A percentile compares a stretch with the other conserved stretches of the same genome.
Evolutionary conservation across 2,888 invertebrate genomes (phyloP).

Genomic region (Pheosia gnoma): DNA sequence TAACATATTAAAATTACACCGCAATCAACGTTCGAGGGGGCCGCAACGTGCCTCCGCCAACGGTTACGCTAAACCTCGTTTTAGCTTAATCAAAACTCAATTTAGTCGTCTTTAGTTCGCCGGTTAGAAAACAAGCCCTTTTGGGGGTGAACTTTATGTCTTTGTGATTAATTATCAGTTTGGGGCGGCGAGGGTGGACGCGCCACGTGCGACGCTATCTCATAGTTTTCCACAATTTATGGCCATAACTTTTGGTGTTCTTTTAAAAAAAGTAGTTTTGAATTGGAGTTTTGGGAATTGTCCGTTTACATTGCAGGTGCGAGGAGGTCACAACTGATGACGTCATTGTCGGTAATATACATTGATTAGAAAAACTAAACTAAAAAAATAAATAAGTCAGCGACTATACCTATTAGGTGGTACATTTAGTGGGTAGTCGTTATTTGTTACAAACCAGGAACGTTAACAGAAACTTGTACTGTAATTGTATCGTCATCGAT

Average conservation of each 20-base stretch:
- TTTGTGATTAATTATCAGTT: conserved; percentile 59
- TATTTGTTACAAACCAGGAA: too few species aligned
- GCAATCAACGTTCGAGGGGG: conserved; percentile 40
- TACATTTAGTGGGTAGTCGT: too few species aligned
- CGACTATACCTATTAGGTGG: too few species aligned
- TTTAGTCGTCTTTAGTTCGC: conserved; percentile 59
- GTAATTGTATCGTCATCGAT: too few species aligned
- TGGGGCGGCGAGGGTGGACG: conserved; percentile 27
- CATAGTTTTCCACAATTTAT: conserved; percentile 36
- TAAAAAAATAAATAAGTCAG: too few species aligned
- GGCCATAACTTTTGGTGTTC: conserved; percentile 29
- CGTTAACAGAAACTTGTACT: too few species aligned
- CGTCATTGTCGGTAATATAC: too few species aligned
- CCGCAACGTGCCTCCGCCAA: conserved; percentile 48
- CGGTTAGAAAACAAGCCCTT: conserved; percentile 56
- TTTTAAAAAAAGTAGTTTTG: conserved; percentile 24
- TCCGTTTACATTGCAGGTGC: background rate
- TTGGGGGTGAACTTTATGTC: conserved; percentile 57
- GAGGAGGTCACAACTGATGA: too few species aligned
- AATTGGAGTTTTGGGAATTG: conserved; percentile 8
- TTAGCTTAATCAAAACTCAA: conserved; percentile 64
- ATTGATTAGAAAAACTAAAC: too few species aligned
- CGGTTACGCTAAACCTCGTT: conserved; percentile 43
- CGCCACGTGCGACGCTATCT: conserved; percentile 33
- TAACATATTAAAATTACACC: conserved; percentile 41